phyloP scores from a whole-genome alignment of 2,888 invertebrate genomes.

The Embidobia sp. region DNA sequence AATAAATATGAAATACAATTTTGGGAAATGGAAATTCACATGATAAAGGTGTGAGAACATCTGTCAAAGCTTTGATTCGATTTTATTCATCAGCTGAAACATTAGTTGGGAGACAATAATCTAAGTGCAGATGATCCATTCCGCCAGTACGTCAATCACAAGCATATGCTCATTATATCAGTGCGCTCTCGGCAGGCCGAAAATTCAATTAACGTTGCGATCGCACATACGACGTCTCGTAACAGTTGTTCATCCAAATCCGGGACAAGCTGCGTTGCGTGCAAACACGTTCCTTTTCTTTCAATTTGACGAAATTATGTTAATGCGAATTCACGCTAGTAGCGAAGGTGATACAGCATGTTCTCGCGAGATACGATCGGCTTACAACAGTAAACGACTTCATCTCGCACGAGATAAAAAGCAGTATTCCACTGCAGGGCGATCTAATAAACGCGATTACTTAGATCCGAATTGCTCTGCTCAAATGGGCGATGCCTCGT shows the following conservation, averaged over 20 bases:
- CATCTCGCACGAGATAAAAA: slow-evolving; percentile 45
- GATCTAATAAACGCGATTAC: slow-evolving; percentile 66
- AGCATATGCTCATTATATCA: slow-evolving; percentile 72
- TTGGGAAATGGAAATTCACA: too few species aligned
- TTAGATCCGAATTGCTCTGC: slow-evolving; percentile 75
- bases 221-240: slow-evolving; percentile 4
- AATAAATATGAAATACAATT: too few species aligned
- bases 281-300: slow-evolving; percentile 16
- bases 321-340: slow-evolving; percentile 21
- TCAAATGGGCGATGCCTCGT: slow-evolving; percentile 72
- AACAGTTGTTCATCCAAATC: slow-evolving; percentile 1
- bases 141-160: slow-evolving; percentile 75
- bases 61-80: slow-evolving; percentile 9
- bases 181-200: slow-evolving; percentile 61
- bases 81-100: slow-evolving; percentile 11
- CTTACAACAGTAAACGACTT: slow-evolving; percentile 56
- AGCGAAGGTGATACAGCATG: slow-evolving; percentile 35
- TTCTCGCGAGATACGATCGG: slow-evolving; percentile 52
- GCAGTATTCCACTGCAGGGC: slow-evolving; percentile 26
- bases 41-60: background rate
- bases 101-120: slow-evolving; percentile 38
- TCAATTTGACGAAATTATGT: slow-evolving; percentile 25
- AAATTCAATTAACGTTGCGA: slow-evolving; percentile 27
- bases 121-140: slow-evolving; percentile 62
- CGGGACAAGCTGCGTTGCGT: background rate